Percentiles rank a stretch among this genome's conserved stretches.
Conservation (phyloP, 2,113 vertebrate genomes). For the Amblyopsis rosae region DNA sequence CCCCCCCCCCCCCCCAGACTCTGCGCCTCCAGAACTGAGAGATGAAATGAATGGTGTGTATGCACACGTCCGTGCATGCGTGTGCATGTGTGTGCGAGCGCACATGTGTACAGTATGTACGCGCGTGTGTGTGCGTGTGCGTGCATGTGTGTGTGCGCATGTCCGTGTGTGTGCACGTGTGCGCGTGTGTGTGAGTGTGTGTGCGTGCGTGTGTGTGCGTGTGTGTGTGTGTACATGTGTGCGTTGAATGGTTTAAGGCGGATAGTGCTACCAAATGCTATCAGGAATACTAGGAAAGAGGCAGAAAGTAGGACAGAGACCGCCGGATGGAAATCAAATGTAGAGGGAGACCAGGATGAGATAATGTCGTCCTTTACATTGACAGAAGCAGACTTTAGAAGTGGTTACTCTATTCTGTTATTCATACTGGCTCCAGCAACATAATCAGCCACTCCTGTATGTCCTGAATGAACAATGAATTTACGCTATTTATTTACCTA, state of each 20-base stretch:
- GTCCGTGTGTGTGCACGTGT: neutral
- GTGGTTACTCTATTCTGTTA: no score
- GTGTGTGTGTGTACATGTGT: neutral
- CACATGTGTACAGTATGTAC: no score
- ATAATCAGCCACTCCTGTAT: no score
- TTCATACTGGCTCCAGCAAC: no score
- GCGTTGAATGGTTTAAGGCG: no score
- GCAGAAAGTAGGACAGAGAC: neutral
- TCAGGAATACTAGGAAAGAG: neutral
- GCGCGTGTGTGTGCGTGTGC: neutral
- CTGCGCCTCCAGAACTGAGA: neutral
- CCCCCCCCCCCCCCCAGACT: no score
- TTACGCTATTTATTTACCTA: no score
- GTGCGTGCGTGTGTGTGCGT: neutral
- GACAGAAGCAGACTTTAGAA: no score
- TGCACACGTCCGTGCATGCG: neutral
- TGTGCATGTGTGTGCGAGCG: neutral
- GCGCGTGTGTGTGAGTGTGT: neutral
- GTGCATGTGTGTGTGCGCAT: neutral
- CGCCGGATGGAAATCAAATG: no score
- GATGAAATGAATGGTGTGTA: neutral
- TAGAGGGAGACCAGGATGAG: no score
- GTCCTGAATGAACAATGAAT: no score
- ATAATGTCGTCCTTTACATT: no score
- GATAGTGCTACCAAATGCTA: neutral